phyloP scores from a whole-genome alignment of 2,113 vertebrate species.

The Cyanocitta stelleri region DNA sequence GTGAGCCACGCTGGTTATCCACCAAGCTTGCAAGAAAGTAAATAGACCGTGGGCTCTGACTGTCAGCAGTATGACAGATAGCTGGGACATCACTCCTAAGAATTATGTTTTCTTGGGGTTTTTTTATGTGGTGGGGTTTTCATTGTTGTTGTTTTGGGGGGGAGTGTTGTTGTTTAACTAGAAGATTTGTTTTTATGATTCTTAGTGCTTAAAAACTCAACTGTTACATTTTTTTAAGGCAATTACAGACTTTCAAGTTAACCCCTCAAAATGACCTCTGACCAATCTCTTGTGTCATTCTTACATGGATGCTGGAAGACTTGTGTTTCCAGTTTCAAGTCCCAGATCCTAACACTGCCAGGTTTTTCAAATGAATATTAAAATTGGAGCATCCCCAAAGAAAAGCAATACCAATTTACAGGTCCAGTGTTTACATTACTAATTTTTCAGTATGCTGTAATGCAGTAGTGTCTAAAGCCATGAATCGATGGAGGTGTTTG shows the following conservation, averaged over 20 bases:
- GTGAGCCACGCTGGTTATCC: background rate
- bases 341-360: background rate
- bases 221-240: background rate
- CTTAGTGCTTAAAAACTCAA: background rate
- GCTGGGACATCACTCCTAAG: background rate
- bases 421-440: background rate
- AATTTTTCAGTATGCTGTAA: background rate
- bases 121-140: background rate
- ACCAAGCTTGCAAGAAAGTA: background rate
- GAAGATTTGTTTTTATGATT: background rate
- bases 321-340: background rate
- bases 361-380: background rate
- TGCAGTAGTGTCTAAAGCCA: background rate
- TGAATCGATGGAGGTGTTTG: background rate
- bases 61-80: background rate
- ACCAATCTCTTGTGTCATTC: background rate
- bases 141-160: background rate
- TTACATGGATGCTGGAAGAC: background rate
- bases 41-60: accelerated
- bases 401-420: background rate
- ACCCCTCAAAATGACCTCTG: background rate
- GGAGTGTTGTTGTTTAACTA: background rate
- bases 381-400: background rate
- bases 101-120: background rate
- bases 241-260: background rate